phyloP scores from a whole-genome alignment of 30 jellyfish, hydroid and myxozoan species.

The Pseudorhiza aurosa region DNA sequence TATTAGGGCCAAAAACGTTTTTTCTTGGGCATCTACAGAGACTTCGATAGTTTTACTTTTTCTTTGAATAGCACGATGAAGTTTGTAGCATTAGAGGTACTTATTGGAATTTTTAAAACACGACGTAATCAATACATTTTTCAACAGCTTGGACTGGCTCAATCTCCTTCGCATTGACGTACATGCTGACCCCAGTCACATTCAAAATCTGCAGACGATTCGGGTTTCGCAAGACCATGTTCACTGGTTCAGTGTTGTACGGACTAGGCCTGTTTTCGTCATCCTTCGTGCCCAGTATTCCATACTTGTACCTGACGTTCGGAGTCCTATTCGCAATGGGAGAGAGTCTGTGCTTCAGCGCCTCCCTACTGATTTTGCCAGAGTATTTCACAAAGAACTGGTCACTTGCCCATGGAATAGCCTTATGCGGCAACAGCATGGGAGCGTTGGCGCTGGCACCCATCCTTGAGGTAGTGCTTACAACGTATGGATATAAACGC shows the following conservation, averaged over 20 bases:
- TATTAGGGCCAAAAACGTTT: too few relatives aligned
- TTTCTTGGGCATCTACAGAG: too few relatives aligned
- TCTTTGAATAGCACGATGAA: too few relatives aligned
- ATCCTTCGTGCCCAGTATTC: conserved; percentile 81
- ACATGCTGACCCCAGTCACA: conserved; percentile 88
- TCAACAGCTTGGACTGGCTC: conserved; percentile 95
- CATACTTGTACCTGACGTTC: conserved; percentile 74
- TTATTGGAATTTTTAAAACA: background rate
- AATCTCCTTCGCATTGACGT: conserved; percentile 78
- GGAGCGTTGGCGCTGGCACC: conserved; percentile 94
- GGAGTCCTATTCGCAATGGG: conserved; percentile 84
- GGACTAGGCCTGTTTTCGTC: conserved; percentile 86
- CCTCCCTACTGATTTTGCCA: conserved; percentile 83
- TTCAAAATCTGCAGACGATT: conserved; percentile 73
- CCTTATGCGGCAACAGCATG: conserved; percentile 83
- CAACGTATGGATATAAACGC: conserved; percentile 57
- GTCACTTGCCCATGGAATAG: conserved; percentile 94
- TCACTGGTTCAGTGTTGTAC: conserved; percentile 67
- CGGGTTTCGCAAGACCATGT: conserved; percentile 84
- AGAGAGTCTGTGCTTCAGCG: conserved; percentile 78
- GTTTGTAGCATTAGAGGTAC: too few relatives aligned
- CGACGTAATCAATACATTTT: background rate
- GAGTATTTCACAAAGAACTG: conserved; percentile 80
- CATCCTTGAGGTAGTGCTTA: conserved; percentile 42
- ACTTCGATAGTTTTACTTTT: too few relatives aligned